These are phyloP conservation scores for Hyalella azteca DNA, from an alignment of 2,888 invertebrate genomes.

Conservation along the genomic window DNA sequence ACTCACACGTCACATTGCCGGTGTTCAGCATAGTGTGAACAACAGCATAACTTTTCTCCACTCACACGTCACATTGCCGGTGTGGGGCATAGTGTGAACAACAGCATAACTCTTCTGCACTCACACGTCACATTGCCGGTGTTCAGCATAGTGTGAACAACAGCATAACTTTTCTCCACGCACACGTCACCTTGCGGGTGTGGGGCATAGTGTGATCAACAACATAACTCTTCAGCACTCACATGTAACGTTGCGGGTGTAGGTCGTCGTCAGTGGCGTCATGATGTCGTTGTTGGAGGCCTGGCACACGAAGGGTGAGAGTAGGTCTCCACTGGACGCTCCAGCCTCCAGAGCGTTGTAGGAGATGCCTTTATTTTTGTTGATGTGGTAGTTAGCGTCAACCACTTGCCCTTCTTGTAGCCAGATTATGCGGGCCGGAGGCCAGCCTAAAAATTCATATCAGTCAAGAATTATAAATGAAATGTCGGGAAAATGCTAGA, in stretches of 20 bases:
- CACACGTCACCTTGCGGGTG: too few relatives aligned
- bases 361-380: slow-evolving; percentile 38
- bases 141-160: neutral
- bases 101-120: too few relatives aligned
- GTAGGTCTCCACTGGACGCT: slow-evolving; percentile 46
- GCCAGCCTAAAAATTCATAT: slow-evolving; percentile 49
- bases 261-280: slow-evolving; percentile 41
- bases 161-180: too few relatives aligned
- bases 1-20: too few relatives aligned
- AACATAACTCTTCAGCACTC: slow-evolving; percentile 27
- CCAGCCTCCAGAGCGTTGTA: slow-evolving; percentile 47
- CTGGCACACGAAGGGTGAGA: slow-evolving; percentile 45
- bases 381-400: slow-evolving; percentile 46
- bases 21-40: too few relatives aligned
- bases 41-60: too few relatives aligned
- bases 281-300: slow-evolving; percentile 52
- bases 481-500: too few relatives aligned
- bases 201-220: too few relatives aligned
- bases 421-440: slow-evolving; percentile 52
- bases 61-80: too few relatives aligned
- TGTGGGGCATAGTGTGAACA: too few relatives aligned
- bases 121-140: too few relatives aligned
- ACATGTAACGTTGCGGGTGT: slow-evolving; percentile 39
- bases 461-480: too few relatives aligned
- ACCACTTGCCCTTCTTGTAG: slow-evolving; percentile 46